These are phyloP conservation scores for Danaus plexippus DNA, from an alignment of 1,140 invertebrate species.

Conservation along the genomic window DNA sequence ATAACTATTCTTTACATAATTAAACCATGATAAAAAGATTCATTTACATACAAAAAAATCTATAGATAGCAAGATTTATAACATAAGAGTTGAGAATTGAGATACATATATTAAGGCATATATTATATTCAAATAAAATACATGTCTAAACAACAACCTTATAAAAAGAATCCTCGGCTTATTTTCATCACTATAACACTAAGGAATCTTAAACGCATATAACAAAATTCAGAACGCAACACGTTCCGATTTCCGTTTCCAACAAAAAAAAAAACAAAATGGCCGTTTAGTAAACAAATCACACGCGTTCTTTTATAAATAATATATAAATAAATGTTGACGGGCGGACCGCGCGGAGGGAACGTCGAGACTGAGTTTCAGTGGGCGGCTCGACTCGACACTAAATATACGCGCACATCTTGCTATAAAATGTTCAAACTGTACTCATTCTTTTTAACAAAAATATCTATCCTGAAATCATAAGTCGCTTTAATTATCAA, in stretches of 20 bases:
- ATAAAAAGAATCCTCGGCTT: slow-evolving; percentile 40
- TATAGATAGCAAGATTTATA: no score
- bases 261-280: slow-evolving; percentile 11
- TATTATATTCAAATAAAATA: no score
- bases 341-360: slow-evolving; percentile 71
- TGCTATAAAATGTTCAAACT: slow-evolving; percentile 43
- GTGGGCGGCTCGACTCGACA: slow-evolving; percentile 44
- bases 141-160: slow-evolving; percentile 28
- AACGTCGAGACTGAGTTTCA: slow-evolving; percentile 68
- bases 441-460: slow-evolving; percentile 29
- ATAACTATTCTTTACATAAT: no score
- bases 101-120: no score
- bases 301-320: slow-evolving; percentile 18
- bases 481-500: no score
- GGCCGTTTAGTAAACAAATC: slow-evolving; percentile 23
- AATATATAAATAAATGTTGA: slow-evolving; percentile 40
- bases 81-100: no score
- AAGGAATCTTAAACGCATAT: slow-evolving; percentile 44
- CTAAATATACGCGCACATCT: slow-evolving; percentile 45
- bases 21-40: no score
- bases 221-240: slow-evolving; percentile 19
- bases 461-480: not conserved
- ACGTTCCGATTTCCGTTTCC: slow-evolving; percentile 18
- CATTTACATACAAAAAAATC: no score
- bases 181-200: slow-evolving; percentile 36